A percentile compares a stretch with the other conserved stretches of the same genome.
These are phyloP conservation scores for Enoplosus armatus DNA, from an alignment of 2,797 vertebrate species.

Conservation along the genomic window DNA sequence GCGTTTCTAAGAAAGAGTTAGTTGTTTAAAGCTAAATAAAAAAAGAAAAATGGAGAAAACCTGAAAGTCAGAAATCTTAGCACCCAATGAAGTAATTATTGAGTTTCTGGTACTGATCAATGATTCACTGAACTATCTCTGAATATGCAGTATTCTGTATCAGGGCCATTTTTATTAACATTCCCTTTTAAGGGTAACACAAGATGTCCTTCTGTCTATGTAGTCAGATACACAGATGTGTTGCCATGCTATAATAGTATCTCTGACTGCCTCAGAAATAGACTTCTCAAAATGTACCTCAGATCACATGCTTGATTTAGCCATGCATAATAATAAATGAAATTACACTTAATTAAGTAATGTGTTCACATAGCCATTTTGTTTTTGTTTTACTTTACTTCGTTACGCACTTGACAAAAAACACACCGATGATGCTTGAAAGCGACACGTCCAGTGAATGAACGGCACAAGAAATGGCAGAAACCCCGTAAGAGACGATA, in stretches of 20 bases:
- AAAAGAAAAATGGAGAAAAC: background rate
- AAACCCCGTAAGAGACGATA: background rate
- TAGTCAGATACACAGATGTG: slow-evolving; percentile 17
- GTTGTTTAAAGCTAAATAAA: slow-evolving; percentile 1
- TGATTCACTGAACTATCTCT: background rate
- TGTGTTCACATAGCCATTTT: background rate
- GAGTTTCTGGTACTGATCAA: slow-evolving; percentile 11
- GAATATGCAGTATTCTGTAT: slow-evolving; percentile 7
- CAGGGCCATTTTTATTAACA: slow-evolving; percentile 30
- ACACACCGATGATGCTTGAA: background rate
- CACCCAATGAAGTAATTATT: slow-evolving; percentile 5
- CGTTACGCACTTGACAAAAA: background rate
- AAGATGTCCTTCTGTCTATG: slow-evolving; percentile 1
- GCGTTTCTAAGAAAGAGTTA: background rate
- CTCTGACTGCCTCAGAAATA: slow-evolving; percentile 44
- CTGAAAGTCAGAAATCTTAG: background rate
- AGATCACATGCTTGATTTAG: slow-evolving; percentile 59
- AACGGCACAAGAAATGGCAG: background rate
- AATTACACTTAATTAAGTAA: slow-evolving; percentile 13
- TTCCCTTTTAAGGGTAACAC: slow-evolving; percentile 32
- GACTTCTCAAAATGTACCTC: slow-evolving; percentile 62
- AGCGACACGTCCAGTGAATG: background rate
- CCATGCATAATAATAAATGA: slow-evolving; percentile 49
- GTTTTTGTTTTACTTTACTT: background rate
- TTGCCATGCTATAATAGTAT: slow-evolving; percentile 22